phyloP scores from a whole-genome alignment of 2,113 vertebrate genomes.

The Tragelaphus imberbis region DNA sequence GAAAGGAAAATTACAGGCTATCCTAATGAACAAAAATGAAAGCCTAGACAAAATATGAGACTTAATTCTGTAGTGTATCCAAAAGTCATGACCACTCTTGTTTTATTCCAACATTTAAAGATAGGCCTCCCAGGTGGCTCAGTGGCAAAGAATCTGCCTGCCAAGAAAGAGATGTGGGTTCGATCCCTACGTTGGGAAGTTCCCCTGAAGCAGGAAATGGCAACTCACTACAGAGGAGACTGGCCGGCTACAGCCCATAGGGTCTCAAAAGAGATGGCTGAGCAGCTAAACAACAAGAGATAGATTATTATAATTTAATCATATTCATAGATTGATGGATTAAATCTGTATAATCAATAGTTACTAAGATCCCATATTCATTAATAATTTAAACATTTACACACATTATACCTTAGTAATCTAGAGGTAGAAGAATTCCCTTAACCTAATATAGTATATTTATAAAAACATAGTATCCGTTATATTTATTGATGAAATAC shows the following conservation, averaged over 20 bases:
- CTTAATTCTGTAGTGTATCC: background rate
- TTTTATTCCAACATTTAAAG: background rate
- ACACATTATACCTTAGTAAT: background rate
- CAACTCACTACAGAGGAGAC: background rate
- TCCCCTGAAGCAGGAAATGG: background rate
- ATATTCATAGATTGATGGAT: background rate
- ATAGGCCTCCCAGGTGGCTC: background rate
- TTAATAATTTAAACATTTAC: background rate
- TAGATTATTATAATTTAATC: background rate
- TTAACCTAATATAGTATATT: background rate
- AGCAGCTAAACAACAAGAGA: background rate
- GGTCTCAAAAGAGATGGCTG: background rate
- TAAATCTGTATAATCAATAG: background rate
- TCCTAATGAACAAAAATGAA: background rate
- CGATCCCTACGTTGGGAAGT: background rate
- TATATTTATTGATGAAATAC: background rate
- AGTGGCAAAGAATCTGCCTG: background rate
- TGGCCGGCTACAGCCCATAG: background rate
- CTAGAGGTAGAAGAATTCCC: background rate
- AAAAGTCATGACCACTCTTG: background rate
- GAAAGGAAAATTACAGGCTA: background rate
- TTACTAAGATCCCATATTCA: background rate
- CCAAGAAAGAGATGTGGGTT: background rate
- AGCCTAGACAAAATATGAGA: background rate
- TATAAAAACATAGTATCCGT: background rate